Percentiles rank a stretch among this genome's conserved stretches.
Evolutionary conservation across 2,888 invertebrate species (phyloP).

Genomic region (Ochropacha duplaris): DNA sequence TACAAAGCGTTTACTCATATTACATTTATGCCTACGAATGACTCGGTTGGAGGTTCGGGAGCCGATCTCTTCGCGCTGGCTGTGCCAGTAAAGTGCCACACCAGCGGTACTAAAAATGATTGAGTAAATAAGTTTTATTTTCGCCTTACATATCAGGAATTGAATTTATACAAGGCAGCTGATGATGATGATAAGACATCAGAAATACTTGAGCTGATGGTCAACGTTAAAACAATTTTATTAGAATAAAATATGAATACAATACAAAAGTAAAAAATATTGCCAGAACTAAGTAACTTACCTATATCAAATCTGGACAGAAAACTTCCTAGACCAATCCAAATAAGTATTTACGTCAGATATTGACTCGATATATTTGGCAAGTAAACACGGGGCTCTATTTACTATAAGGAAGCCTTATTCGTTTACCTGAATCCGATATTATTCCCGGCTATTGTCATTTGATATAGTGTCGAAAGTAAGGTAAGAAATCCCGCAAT

Average conservation of each 20-base stretch:
- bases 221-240: background rate
- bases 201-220: background rate
- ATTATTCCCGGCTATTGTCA: conserved; percentile 2
- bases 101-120: background rate
- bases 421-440: conserved; percentile 26
- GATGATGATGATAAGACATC: background rate
- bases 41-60: conserved; percentile 23
- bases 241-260: background rate
- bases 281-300: background rate
- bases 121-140: conserved; percentile 1
- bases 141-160: background rate
- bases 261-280: background rate
- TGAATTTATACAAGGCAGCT: background rate
- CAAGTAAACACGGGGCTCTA: conserved; percentile 17
- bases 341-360: conserved; percentile 28
- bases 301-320: conserved; percentile 24
- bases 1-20: conserved; percentile 75
- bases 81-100: background rate
- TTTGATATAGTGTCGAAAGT: conserved; percentile 19
- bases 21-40: conserved; percentile 58
- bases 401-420: conserved; percentile 29
- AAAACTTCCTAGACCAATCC: conserved; percentile 23
- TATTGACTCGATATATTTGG: conserved; percentile 21
- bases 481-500: conserved; percentile 14
- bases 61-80: background rate